Percentiles rank a stretch among this genome's conserved stretches.
Conservation (phyloP, 2,888 invertebrate species). For the Acholoe squamosa region DNA sequence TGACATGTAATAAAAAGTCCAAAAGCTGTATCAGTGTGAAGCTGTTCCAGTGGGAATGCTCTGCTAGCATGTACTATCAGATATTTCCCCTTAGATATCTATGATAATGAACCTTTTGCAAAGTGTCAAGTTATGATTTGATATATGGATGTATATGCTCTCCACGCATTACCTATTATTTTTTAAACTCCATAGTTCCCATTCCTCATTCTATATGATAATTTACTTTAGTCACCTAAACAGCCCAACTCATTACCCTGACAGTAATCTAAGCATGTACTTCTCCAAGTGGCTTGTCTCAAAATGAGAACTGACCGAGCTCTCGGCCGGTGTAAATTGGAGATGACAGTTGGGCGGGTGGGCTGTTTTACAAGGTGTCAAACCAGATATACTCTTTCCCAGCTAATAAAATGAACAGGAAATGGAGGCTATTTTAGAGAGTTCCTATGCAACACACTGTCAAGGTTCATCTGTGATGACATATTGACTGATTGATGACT, state of each 20-base stretch:
- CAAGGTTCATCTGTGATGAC: neutral
- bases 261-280: neutral
- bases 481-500: no score
- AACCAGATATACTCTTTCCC: slow-evolving; percentile 5
- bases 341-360: neutral
- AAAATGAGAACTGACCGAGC: neutral
- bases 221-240: no score
- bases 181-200: no score
- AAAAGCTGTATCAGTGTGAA: neutral
- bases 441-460: neutral
- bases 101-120: no score
- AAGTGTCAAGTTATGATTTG: no score
- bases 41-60: no score
- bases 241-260: neutral
- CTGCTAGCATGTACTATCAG: no score
- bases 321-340: neutral
- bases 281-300: neutral
- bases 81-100: no score
- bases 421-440: neutral
- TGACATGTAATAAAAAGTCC: neutral
- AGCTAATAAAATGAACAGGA: neutral
- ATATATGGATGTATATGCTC: no score
- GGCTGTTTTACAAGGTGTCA: slow-evolving; percentile 4
- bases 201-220: no score
- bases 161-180: no score